Evolutionary conservation across 2,888 invertebrate species (phyloP).

Genomic region (Prosapia bicincta): DNA sequence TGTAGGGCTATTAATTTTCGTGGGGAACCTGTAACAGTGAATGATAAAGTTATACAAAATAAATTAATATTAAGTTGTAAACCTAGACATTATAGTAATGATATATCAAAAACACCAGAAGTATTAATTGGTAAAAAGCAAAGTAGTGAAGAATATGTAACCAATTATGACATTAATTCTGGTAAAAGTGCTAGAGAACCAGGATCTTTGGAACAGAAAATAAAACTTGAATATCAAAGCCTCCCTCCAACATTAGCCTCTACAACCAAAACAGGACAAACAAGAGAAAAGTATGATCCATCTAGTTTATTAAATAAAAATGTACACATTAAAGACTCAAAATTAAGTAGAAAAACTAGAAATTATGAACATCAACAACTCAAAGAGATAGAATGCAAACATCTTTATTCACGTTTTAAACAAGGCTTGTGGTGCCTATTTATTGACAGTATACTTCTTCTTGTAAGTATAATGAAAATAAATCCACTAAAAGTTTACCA

Average conservation of each 20-base stretch:
- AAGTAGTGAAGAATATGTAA: not conserved
- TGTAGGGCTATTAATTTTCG: not conserved
- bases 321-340: not conserved
- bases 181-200: not conserved
- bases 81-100: not conserved
- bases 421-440: not conserved
- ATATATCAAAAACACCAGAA: not conserved
- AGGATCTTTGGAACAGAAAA: not conserved
- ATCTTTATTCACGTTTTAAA: not conserved
- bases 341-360: not conserved
- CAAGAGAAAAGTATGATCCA: not conserved
- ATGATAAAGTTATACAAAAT: not conserved
- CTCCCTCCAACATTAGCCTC: no score
- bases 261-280: no score
- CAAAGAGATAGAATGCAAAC: not conserved
- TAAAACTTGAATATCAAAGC: not conserved
- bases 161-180: not conserved
- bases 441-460: not conserved
- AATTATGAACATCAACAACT: not conserved
- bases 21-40: not conserved
- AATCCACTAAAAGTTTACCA: no score
- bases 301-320: not conserved
- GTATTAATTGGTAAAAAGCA: not conserved
- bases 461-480: not conserved
- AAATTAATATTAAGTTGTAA: not conserved